Percentiles rank a stretch among this genome's conserved stretches.
phyloP scores from a whole-genome alignment of 2,113 vertebrate genomes.

The Ahaetulla prasina region DNA sequence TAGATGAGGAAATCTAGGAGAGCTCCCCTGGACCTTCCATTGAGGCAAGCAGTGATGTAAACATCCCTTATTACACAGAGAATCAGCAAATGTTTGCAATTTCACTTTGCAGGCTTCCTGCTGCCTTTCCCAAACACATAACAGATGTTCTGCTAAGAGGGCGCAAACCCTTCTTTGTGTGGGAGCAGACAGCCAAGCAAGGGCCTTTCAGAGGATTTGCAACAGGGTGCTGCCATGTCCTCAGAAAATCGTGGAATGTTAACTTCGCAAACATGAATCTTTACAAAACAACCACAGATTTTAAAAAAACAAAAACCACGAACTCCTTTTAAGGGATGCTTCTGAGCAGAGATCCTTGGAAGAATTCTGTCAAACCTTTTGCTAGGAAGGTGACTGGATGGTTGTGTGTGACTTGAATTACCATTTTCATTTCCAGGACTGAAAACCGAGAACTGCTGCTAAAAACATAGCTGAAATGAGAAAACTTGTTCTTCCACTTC shows the following conservation, averaged over 20 bases:
- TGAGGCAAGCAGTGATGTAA: background rate
- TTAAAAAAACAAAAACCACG: background rate
- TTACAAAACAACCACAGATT: background rate
- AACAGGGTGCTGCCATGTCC: background rate
- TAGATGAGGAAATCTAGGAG: background rate
- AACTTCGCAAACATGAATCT: background rate
- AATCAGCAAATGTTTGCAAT: background rate
- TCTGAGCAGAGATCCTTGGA: background rate
- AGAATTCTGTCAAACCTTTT: background rate
- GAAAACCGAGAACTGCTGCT: background rate
- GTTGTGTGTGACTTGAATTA: background rate
- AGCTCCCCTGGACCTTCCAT: background rate
- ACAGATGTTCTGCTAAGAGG: constrained; percentile 1
- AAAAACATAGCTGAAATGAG: background rate
- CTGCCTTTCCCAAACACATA: background rate
- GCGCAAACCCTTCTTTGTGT: background rate
- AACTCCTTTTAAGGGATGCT: background rate
- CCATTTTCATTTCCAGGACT: background rate
- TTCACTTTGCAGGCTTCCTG: background rate
- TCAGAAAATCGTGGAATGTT: background rate
- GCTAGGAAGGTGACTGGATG: background rate
- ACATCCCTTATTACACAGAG: background rate
- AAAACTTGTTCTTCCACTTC: background rate
- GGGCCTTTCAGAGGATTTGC: background rate
- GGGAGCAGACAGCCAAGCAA: background rate